Percentiles rank a stretch among this genome's conserved stretches.
Evolutionary conservation across 1,140 invertebrate genomes (phyloP).

Genomic region (Drosophila tsacasi): DNA sequence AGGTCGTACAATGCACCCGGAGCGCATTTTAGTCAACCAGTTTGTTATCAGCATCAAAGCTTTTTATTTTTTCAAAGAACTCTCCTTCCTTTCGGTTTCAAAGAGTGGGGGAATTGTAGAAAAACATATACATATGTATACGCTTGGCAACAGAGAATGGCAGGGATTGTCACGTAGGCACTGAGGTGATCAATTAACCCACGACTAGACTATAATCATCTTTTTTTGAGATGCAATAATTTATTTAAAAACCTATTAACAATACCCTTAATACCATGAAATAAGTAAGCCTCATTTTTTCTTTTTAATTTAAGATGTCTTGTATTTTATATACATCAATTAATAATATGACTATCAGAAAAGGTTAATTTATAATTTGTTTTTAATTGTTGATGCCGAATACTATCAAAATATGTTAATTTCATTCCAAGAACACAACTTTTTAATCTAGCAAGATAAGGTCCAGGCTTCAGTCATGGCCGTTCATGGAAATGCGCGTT

Average conservation of each 20-base stretch:
- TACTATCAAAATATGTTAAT: not conserved
- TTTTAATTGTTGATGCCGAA: not conserved
- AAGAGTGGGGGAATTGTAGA: slow-evolving; percentile 46
- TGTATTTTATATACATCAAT: not conserved
- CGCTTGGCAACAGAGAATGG: slow-evolving; percentile 34
- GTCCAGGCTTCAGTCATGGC: slow-evolving; percentile 47
- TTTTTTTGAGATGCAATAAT: not conserved
- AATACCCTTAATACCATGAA: too few relatives aligned
- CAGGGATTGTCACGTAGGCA: slow-evolving; percentile 32
- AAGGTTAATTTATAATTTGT: not conserved
- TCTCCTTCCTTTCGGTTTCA: slow-evolving; percentile 48
- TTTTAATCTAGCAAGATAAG: slow-evolving; percentile 13
- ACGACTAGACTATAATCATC: not conserved
- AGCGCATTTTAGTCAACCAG: slow-evolving; percentile 80
- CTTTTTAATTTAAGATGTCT: not conserved
- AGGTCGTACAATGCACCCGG: slow-evolving; percentile 77
- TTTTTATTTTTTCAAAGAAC: slow-evolving; percentile 48
- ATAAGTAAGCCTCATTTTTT: not conserved
- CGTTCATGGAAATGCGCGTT: slow-evolving; percentile 48
- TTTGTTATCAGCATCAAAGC: slow-evolving; percentile 65
- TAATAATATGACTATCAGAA: not conserved
- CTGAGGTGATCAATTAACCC: slow-evolving; percentile 22
- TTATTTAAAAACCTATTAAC: not conserved
- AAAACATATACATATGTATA: slow-evolving; percentile 1
- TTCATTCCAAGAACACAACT: not conserved